Evolutionary conservation across 2,113 vertebrate genomes (phyloP), one percentile per base, ranked within the genome.

Genomic region (Rhabdomys dilectus): DNA sequence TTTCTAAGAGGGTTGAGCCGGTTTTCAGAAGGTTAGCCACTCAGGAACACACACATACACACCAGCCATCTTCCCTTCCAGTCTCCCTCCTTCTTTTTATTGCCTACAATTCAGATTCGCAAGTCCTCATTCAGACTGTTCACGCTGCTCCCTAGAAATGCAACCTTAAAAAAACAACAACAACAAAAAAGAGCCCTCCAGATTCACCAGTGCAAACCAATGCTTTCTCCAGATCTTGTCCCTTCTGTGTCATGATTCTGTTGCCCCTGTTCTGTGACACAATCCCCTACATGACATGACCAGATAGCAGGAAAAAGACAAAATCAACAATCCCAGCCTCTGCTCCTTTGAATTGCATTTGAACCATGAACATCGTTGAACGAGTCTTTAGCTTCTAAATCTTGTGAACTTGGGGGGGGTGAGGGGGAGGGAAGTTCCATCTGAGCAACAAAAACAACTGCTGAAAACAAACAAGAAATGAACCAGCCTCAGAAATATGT

Each of bases 401-500:
- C 48, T 94, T 84, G 88, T 85, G 58, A 90, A 72, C 31, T 87
- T 73, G 36, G 42, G 11, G 21, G 21, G 11, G 64, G 11, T 0
- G 9, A 1, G 60, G 60, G 22, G 24, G 10, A 42, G 51, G 76
- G 26, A 91, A 12, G 15, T 84, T 64, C 19, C 72, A 15, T 48
- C 29, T 91, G 73, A 62, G n/a, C 8, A 84, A 51, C 72, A 94
- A 60, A 77, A 95, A 80, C 29, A 91, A 16, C 80, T 42, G 93
- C 77, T 88, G 75, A 88, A 75, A 68, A 19, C 68, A 94, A 11
- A 80, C 72, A 77, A 88, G 26, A 87, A 96, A 84, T 85, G 45
- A 91, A 78, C 60, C 56, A n/a, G 24, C 29, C 60, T 93, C 89
- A 91, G 76, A 94, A 95, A 81, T 86, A 66, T 82, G 16, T 62